phyloP scores from a whole-genome alignment of 2,888 invertebrate species.

The Macrosoma leucophasiata region DNA sequence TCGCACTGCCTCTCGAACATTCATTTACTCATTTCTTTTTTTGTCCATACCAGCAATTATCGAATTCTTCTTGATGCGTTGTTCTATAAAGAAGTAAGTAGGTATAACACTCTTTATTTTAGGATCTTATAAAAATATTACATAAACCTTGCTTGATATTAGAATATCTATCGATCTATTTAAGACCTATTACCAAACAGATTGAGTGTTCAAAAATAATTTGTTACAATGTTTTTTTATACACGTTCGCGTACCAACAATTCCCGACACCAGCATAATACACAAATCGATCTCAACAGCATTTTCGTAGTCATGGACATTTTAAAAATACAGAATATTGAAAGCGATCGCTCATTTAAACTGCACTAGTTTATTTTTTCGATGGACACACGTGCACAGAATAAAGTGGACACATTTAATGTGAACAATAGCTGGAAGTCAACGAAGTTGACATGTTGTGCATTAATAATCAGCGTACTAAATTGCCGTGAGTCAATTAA shows the following conservation, averaged over 20 bases:
- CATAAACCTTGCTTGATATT: too few species aligned
- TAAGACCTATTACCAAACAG: too few species aligned
- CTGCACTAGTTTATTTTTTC: neutral
- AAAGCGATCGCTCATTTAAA: conserved; percentile 6
- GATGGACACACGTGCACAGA: neutral
- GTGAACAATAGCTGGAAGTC: neutral
- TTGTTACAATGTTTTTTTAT: conserved; percentile 37
- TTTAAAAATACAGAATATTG: conserved; percentile 14
- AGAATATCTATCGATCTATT: too few species aligned
- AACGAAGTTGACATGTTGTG: conserved; percentile 2
- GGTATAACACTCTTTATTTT: too few species aligned
- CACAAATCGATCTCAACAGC: conserved; percentile 46
- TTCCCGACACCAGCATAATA: conserved; percentile 55
- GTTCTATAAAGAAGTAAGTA: too few species aligned
- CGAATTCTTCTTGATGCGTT: too few species aligned
- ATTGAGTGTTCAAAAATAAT: too few species aligned
- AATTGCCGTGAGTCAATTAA: neutral
- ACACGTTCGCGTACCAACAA: conserved; percentile 50
- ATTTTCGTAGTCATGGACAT: conserved; percentile 45
- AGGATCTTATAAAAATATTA: too few species aligned
- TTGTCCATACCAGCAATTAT: too few species aligned
- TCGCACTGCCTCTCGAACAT: too few species aligned
- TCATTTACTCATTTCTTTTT: too few species aligned
- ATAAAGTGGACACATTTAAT: conserved; percentile 4
- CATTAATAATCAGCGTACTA: neutral